Percentiles rank a stretch among this genome's conserved stretches.
These are phyloP conservation scores for Brotogeris chrysoptera DNA, from an alignment of 2,797 vertebrate genomes.

Conservation along the genomic window DNA sequence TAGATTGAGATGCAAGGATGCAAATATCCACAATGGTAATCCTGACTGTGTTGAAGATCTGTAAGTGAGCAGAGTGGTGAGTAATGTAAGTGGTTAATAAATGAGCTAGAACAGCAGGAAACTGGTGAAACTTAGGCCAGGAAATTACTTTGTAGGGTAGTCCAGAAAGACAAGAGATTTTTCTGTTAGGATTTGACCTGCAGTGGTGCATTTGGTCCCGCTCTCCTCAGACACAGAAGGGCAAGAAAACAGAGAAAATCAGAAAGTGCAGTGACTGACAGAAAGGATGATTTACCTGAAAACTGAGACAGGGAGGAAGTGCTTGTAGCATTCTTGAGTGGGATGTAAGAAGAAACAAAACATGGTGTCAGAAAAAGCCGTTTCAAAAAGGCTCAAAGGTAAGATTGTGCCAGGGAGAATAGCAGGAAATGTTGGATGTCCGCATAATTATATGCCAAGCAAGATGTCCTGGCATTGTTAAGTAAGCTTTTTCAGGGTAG, in stretches of 20 bases:
- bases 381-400: neutral
- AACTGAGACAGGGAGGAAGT: neutral
- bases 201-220: neutral
- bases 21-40: neutral
- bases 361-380: neutral
- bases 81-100: neutral
- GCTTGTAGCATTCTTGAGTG: neutral
- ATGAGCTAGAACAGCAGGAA: neutral
- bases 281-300: neutral
- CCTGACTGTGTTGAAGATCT: neutral
- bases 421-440: neutral
- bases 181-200: neutral
- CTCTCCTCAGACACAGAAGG: neutral
- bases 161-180: neutral
- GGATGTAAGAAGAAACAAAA: neutral
- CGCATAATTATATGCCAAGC: neutral
- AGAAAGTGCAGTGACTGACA: neutral
- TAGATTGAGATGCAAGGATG: neutral
- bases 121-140: neutral
- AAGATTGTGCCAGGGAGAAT: neutral
- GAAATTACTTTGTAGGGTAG: neutral
- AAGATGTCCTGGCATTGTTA: neutral
- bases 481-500: neutral
- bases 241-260: neutral
- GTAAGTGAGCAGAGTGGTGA: neutral